phyloP scores from a whole-genome alignment of 2,797 vertebrate genomes.

The Sebastes nivosus region DNA sequence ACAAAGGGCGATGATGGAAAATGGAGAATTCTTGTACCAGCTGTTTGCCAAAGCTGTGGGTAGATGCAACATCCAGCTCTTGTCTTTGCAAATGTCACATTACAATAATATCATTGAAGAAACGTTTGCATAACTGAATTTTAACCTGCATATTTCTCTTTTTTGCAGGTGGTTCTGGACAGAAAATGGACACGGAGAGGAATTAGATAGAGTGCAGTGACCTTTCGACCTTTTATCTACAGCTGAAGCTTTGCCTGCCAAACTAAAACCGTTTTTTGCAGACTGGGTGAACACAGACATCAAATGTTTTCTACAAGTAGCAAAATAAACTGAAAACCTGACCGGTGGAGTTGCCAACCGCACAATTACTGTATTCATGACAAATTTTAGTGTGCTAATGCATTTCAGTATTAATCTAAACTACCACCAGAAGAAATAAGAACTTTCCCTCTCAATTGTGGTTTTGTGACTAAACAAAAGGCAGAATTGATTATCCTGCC shows the following conservation, averaged over 20 bases:
- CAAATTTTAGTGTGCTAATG: constrained; percentile 13
- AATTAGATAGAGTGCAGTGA: constrained; percentile 7
- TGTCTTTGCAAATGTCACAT: constrained; percentile 33
- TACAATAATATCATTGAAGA: constrained; percentile 10
- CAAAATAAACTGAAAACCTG: constrained; percentile 32
- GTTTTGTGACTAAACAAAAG: constrained; percentile 33
- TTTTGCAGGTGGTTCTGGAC: constrained; percentile 59
- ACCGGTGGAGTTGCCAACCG: background rate
- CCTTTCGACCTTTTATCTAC: background rate
- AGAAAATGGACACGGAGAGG: constrained; percentile 18
- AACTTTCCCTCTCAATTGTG: constrained; percentile 11
- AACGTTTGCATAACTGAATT: constrained; percentile 5
- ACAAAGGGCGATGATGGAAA: constrained; percentile 29
- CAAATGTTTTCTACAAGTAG: constrained; percentile 31
- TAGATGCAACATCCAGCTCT: constrained; percentile 3
- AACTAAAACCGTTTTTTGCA: background rate
- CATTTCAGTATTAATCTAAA: constrained; percentile 37
- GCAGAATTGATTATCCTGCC: constrained; percentile 19
- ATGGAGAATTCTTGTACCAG: constrained; percentile 5
- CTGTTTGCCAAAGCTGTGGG: constrained; percentile 24
- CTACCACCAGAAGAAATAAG: constrained; percentile 16
- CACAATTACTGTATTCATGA: constrained; percentile 24
- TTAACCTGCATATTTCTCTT: constrained; percentile 40
- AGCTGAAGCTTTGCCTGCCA: background rate
- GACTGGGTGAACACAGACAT: constrained; percentile 11